These are phyloP conservation scores for Heliconius congener DNA, from an alignment of 1,140 invertebrate species.

Conservation along the genomic window DNA sequence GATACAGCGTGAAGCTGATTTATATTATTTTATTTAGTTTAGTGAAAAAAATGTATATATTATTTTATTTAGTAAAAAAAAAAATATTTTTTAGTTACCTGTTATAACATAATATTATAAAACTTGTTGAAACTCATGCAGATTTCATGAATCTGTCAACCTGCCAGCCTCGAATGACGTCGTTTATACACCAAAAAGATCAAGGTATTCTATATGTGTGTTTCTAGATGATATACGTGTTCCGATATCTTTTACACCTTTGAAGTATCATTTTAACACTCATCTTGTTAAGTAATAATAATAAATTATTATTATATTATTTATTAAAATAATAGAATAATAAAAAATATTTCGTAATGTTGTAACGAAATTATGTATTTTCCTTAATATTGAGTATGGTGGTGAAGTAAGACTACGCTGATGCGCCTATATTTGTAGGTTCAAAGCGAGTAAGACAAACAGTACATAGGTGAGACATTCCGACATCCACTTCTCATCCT, in stretches of 20 bases:
- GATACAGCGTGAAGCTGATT: too few species aligned
- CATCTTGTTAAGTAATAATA: not conserved
- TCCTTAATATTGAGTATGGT: too few species aligned
- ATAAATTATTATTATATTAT: not conserved
- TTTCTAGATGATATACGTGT: conserved; percentile 1
- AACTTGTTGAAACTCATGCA: conserved; percentile 1
- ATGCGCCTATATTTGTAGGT: too few species aligned
- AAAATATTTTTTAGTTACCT: too few species aligned
- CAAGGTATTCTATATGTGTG: conserved; percentile 1
- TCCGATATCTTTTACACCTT: not conserved
- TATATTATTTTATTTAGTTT: too few species aligned
- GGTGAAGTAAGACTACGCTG: too few species aligned
- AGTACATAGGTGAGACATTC: too few species aligned
- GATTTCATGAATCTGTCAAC: not conserved
- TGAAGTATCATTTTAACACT: not conserved
- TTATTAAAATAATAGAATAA: not conserved
- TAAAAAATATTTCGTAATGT: not conserved
- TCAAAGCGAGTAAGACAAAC: too few species aligned
- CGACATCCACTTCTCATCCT: too few species aligned
- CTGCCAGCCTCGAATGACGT: conserved; percentile 11
- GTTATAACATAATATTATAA: not conserved
- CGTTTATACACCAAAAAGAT: not conserved
- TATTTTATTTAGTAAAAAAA: too few species aligned
- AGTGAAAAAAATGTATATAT: too few species aligned
- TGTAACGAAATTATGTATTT: too few species aligned